Evolutionary conservation across 2,113 vertebrate species (phyloP), one percentile per base, ranked within the genome.

Genomic region (Sigmodon hispidus): DNA sequence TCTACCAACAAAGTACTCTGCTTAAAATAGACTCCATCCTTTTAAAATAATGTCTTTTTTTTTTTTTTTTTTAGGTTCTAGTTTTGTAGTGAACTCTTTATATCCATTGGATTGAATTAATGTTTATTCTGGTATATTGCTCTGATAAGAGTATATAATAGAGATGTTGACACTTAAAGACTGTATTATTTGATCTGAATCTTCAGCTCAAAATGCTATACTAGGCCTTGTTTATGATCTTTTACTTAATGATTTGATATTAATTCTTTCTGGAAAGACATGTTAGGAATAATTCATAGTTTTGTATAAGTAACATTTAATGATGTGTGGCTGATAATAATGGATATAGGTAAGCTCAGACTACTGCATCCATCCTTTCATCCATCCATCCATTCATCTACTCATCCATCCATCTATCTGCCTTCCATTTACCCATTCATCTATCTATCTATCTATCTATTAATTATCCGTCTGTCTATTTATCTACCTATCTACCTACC

Each of bases 1-100:
- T 63, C 52, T 45, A 48, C 70, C 12, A 67, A 90, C 79, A 96
- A 93, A 94, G 24, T 57, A 36, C 36, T 85, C 48, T 55, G 55
- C 87, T 97, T 94, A 87, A 96, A 95, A 92, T 89, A 95, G 92
- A 36, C 77, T 43, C 1, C 7, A 1, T 10, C 79, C 40, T 83
- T 93, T 67, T 80, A 80, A 95, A 92, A 88, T 94, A 59, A 87
- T 85, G 55, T 73, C 90, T 93, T 36, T 45, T 45, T 84, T 24
- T 63, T 86, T 79, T 22, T n/a, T n/a, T n/a, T n/a, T n/a, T n/a
- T n/a, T n/a, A 50, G 31, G 22, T 50, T 45, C 34, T 9, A 50
- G 73, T 55, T 83, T 84, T n/a, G 22, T 7, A 26, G 24, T 93
- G 83, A 45, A 31, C 89, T 83, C 26, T 63, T 92, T 63, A n/a